Conservation (phyloP, 2,888 invertebrate species). For the Clivina fossor region DNA sequence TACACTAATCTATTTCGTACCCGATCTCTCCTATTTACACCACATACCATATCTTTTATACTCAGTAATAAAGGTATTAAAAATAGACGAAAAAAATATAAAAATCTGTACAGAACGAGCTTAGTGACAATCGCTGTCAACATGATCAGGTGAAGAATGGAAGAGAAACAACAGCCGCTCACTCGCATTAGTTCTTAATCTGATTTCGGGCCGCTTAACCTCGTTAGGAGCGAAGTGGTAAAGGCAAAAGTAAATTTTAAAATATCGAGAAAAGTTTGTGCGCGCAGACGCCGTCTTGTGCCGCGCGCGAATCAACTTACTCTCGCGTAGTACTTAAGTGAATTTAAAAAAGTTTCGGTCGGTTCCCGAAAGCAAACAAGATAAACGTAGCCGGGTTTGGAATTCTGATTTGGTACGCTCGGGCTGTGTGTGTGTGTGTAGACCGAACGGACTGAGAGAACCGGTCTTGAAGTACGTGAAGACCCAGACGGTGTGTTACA, state of each 20-base stretch:
- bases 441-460: not conserved
- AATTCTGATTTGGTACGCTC: constrained; percentile 25
- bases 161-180: too few species aligned
- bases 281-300: not conserved
- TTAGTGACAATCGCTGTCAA: too few species aligned
- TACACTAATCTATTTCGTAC: too few species aligned
- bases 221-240: constrained; percentile 10
- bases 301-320: constrained; percentile 5
- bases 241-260: constrained; percentile 19
- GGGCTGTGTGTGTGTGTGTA: not conserved
- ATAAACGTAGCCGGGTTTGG: constrained; percentile 20
- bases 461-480: not conserved
- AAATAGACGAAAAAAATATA: not conserved
- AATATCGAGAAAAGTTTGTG: constrained; percentile 11
- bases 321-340: constrained; percentile 17
- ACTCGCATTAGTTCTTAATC: constrained; percentile 10
- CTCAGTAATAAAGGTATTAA: too few species aligned
- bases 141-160: too few species aligned
- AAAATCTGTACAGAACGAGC: too few species aligned
- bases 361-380: constrained; percentile 26
- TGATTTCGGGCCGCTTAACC: constrained; percentile 11
- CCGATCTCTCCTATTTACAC: too few species aligned
- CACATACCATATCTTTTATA: too few species aligned
- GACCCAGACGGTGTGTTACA: too few species aligned
- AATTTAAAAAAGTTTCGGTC: constrained; percentile 26